phyloP scores from a whole-genome alignment of 2,113 vertebrate species.

The Dendropsophus ebraccatus region DNA sequence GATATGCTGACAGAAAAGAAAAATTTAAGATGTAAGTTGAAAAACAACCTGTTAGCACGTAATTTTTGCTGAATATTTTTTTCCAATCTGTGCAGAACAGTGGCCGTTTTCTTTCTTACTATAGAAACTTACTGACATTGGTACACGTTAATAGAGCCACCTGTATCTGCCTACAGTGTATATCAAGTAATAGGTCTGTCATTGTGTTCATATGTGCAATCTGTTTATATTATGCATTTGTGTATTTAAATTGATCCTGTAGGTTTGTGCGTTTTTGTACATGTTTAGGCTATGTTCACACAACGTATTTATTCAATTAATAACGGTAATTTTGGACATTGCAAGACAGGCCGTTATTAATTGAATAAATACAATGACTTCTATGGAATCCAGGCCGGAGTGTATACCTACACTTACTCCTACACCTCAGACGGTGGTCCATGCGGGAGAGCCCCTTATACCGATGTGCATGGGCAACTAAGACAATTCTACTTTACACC shows the following conservation, averaged over 20 bases:
- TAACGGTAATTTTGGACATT: too few species aligned
- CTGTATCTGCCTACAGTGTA: not conserved
- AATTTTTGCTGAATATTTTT: conserved; percentile 45
- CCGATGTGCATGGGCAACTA: too few species aligned
- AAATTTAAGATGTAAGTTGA: conserved; percentile 59
- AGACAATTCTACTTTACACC: too few species aligned
- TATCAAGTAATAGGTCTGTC: not conserved
- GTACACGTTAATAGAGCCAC: not conserved
- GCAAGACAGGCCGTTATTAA: too few species aligned
- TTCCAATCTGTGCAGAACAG: conserved; percentile 24
- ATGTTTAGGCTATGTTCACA: too few species aligned
- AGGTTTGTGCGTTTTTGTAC: not conserved
- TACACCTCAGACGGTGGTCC: too few species aligned
- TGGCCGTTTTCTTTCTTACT: conserved; percentile 29
- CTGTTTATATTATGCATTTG: not conserved
- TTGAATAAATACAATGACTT: too few species aligned
- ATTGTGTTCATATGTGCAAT: not conserved
- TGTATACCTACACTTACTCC: too few species aligned
- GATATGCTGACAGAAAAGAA: conserved; percentile 58
- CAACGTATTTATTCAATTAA: too few species aligned
- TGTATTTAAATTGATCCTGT: not conserved
- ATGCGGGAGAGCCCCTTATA: too few species aligned
- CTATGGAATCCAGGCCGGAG: too few species aligned
- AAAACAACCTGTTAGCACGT: conserved; percentile 57
- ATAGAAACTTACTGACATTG: conserved; percentile 26